Evolutionary conservation across 1,140 invertebrate genomes (phyloP).

Genomic region (Choristoneura fumiferana): DNA sequence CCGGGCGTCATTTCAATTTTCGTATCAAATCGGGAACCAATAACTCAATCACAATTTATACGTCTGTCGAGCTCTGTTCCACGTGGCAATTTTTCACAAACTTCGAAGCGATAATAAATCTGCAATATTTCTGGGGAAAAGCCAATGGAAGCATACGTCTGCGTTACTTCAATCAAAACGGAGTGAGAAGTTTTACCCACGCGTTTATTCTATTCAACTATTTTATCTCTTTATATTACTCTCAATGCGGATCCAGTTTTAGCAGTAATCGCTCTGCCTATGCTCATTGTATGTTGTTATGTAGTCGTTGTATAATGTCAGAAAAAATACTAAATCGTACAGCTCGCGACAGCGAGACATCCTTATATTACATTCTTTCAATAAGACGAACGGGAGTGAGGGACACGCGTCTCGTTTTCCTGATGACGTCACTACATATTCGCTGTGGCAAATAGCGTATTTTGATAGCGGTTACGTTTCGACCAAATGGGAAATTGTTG

Average conservation of each 20-base stretch:
- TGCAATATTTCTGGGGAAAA: constrained; percentile 15
- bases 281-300: no score
- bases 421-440: constrained; percentile 42
- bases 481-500: constrained; percentile 64
- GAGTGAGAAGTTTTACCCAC: constrained; percentile 10
- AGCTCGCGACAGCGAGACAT: constrained; percentile 18
- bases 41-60: constrained; percentile 23
- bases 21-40: constrained; percentile 13
- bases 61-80: constrained; percentile 15
- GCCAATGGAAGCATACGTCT: constrained; percentile 2
- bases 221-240: background rate
- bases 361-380: constrained; percentile 28
- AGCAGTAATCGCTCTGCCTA: no score
- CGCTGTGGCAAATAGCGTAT: constrained; percentile 47
- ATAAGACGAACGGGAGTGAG: background rate
- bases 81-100: constrained; percentile 22
- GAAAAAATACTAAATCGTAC: background rate
- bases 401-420: background rate
- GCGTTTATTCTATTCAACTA: background rate
- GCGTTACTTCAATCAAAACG: constrained; percentile 8
- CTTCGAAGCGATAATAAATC: constrained; percentile 22
- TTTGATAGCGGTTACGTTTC: constrained; percentile 43
- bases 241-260: background rate
- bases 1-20: constrained; percentile 10
- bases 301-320: no score